Base-by-base conservation (phyloP, 2,888 invertebrate genomes). In the Cheilosia urbana region DNA sequence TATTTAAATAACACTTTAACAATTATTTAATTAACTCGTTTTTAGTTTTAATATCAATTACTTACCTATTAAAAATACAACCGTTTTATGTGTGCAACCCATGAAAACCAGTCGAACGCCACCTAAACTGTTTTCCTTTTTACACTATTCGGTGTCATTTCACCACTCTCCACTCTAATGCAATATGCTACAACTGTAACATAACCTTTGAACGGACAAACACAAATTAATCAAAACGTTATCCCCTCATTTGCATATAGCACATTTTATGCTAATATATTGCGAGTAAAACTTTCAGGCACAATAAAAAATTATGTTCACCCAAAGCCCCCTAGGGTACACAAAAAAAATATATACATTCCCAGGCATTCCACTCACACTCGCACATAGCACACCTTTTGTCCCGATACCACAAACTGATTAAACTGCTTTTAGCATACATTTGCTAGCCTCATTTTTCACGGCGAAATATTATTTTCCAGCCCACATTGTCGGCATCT, bases 381-480 rank as follows among this genome's bases (percentile, higher is more conserved):
- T 24, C 60, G 65, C 63, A 65, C 73, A 58, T 3, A 49, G 11
- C 65, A 81, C 81, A 81, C 85, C 85, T 85, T 85, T 85, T 85
- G 85, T 76, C 76, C 81, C 83, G 88, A 88, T 88, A 83, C 73
- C 58, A 82, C 68, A 71, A 82, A 82, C 81, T 87, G 88, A 88
- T 88, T 88, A 88, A 88, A 88, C 85, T 81, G 83, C 88, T 87
- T 88, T 88, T 88, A 88, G 88, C 88, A 88, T 88, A 88, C 87
- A 88, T 88, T 88, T 88, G 87, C 87, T 87, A 87, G 87, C 87
- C 88, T 88, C 87, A 87, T 88, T 87, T 88, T 87, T 87, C 87
- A 88, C 87, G 84, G 88, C 87, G 87, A 88, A 88, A 87, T 88
- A 87, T 87, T 87, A 87, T 87, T 87, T 87, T 82, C 87, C 88